These are phyloP conservation scores for Cabera pusaria DNA, from an alignment of 2,888 invertebrate species.

Conservation along the genomic window DNA sequence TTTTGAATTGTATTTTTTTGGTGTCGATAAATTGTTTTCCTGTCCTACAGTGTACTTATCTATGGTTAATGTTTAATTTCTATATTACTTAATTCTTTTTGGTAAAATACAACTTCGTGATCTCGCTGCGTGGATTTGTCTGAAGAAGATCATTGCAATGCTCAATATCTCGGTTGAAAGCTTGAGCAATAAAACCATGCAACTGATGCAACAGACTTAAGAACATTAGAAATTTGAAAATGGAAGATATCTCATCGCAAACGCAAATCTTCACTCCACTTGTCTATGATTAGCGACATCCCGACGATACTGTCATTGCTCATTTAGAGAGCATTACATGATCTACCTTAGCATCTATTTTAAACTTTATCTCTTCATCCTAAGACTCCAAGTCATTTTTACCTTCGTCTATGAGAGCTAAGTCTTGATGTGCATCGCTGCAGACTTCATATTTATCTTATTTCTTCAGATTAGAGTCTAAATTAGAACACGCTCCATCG, in stretches of 20 bases:
- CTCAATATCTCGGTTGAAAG: too few species aligned
- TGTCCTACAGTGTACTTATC: too few species aligned
- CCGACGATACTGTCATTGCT: conserved; percentile 48
- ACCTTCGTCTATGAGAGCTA: conserved; percentile 4
- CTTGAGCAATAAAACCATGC: background rate
- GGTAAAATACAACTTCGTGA: too few species aligned
- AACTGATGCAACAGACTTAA: conserved; percentile 1
- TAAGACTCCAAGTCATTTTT: conserved; percentile 16
- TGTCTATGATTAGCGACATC: conserved; percentile 54
- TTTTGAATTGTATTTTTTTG: too few species aligned
- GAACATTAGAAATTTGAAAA: too few species aligned
- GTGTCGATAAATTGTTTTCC: too few species aligned
- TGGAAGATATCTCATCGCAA: conserved; percentile 18
- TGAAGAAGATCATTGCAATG: too few species aligned
- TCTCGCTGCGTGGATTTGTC: too few species aligned
- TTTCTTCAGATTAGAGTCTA: conserved; percentile 28
- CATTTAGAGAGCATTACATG: conserved; percentile 50
- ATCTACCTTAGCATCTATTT: conserved; percentile 21
- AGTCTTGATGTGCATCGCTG: conserved; percentile 3
- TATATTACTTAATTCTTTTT: too few species aligned
- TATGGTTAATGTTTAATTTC: too few species aligned
- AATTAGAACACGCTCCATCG: conserved; percentile 22
- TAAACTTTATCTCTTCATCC: conserved; percentile 5
- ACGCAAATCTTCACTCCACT: conserved; percentile 43
- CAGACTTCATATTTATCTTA: conserved; percentile 26